phyloP scores from a whole-genome alignment of 2,113 vertebrate species.

The Brachirus orientalis region DNA sequence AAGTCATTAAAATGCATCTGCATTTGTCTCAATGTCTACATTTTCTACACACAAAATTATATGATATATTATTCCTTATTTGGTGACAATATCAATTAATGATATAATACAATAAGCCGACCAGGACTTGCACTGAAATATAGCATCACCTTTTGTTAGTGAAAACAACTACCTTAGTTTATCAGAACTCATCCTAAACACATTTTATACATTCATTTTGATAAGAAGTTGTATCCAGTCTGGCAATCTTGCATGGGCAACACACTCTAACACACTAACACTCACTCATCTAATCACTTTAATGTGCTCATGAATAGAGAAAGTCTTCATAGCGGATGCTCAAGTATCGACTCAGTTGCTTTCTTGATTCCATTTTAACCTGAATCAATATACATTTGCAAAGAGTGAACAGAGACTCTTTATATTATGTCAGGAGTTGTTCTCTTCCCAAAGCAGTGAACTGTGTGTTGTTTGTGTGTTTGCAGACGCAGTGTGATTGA shows the following conservation, averaged over 20 bases:
- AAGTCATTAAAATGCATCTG: too few relatives aligned
- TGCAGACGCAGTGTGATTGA: constrained; percentile 96
- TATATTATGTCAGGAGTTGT: background rate
- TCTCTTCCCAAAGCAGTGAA: constrained; percentile 8
- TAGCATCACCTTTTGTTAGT: background rate
- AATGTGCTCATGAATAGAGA: background rate
- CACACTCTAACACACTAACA: background rate
- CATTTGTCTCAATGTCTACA: too few relatives aligned
- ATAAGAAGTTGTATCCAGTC: background rate
- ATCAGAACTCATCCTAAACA: background rate
- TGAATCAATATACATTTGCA: constrained; percentile 61
- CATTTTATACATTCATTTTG: too few relatives aligned
- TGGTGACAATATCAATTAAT: too few relatives aligned
- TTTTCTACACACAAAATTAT: too few relatives aligned
- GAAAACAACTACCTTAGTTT: too few relatives aligned
- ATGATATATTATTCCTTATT: too few relatives aligned
- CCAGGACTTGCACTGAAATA: background rate
- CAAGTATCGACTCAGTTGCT: constrained; percentile 23
- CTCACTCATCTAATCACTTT: constrained; percentile 18
- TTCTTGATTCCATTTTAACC: constrained; percentile 39
- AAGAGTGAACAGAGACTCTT: constrained; percentile 21
- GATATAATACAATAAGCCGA: too few relatives aligned
- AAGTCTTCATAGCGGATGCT: constrained; percentile 9
- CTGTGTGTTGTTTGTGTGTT: constrained; percentile 45
- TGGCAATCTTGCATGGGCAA: background rate